phyloP scores from a whole-genome alignment of 2,888 invertebrate genomes.

The Cryptocheilus praepositus region DNA sequence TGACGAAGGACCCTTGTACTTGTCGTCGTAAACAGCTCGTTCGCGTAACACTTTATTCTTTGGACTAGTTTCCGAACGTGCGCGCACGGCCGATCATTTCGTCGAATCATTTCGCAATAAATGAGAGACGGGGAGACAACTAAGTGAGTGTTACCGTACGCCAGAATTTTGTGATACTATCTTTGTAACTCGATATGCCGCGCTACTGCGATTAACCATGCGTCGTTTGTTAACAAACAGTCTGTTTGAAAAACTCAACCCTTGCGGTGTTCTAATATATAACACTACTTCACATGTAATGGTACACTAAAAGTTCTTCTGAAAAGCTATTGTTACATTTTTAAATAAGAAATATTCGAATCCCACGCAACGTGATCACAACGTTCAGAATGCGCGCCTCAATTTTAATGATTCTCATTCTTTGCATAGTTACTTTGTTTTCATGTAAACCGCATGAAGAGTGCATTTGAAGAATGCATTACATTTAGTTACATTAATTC shows the following conservation, averaged over 20 bases:
- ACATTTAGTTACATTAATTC: too few species aligned
- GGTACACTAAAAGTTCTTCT: too few species aligned
- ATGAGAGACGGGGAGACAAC: constrained; percentile 22
- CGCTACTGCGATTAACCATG: constrained; percentile 23
- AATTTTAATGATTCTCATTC: too few species aligned
- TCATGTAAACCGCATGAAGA: too few species aligned
- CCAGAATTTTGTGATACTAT: constrained; percentile 34
- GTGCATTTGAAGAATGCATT: too few species aligned
- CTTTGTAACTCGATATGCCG: constrained; percentile 27
- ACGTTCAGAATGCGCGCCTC: too few species aligned
- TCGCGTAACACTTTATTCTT: constrained; percentile 42
- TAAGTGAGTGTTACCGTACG: constrained; percentile 4
- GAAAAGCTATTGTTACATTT: too few species aligned
- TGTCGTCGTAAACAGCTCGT: constrained; percentile 52
- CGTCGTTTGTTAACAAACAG: constrained; percentile 10
- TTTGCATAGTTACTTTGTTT: too few species aligned
- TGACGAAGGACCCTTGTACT: constrained; percentile 48
- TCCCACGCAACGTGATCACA: too few species aligned
- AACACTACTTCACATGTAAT: too few species aligned
- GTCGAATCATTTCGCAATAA: constrained; percentile 44
- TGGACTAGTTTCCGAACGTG: constrained; percentile 30
- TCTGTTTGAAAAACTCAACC: background rate
- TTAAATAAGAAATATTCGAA: too few species aligned
- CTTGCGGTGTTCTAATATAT: too few species aligned
- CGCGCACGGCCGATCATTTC: constrained; percentile 33